Evolutionary conservation across 2,113 vertebrate genomes (phyloP).

Genomic region (Noctilio leporinus): DNA sequence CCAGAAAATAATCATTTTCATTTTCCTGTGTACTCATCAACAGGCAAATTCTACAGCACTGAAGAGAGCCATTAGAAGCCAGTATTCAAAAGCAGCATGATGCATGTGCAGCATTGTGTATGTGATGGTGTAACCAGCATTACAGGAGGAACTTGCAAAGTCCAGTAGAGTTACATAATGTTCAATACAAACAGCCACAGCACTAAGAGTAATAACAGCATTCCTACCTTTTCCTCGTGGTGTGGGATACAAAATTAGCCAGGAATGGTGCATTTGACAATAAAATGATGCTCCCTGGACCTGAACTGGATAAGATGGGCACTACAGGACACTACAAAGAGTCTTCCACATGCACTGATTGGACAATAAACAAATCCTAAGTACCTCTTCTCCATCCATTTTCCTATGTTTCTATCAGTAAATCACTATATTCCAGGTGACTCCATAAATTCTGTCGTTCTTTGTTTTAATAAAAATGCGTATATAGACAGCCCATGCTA

Average conservation of each 20-base stretch:
- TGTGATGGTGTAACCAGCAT: not conserved
- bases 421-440: not conserved
- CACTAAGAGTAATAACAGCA: not conserved
- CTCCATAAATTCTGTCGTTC: not conserved
- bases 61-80: not conserved
- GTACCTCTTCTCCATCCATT: not conserved
- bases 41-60: not conserved
- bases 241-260: not conserved
- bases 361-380: not conserved
- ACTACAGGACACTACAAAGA: not conserved
- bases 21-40: not conserved
- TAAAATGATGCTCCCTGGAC: not conserved
- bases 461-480: not conserved
- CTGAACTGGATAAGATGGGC: not conserved
- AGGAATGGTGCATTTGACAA: not conserved
- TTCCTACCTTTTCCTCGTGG: not conserved
- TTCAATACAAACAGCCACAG: not conserved
- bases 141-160: not conserved
- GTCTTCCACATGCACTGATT: not conserved
- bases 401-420: not conserved
- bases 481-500: not conserved
- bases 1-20: not conserved
- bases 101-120: fast-evolving
- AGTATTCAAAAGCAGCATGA: not conserved
- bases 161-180: not conserved